Evolutionary conservation across 1,140 invertebrate genomes (phyloP).

Genomic region (Brachionus koreanus): DNA sequence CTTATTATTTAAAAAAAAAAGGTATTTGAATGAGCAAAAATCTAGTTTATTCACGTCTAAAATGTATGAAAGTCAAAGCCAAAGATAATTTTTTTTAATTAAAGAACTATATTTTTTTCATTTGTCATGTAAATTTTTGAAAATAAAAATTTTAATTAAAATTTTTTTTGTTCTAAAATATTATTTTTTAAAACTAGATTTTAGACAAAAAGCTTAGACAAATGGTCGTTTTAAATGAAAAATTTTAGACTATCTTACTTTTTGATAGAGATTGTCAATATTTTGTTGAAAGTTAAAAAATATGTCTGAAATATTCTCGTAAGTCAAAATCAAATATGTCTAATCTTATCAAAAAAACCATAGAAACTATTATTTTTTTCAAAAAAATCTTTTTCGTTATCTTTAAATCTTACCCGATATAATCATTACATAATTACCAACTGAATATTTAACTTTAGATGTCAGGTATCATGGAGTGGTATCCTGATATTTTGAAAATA

Average conservation of each 20-base stretch:
- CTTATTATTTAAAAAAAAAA: neutral
- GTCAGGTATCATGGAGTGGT: neutral
- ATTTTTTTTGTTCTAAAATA: neutral
- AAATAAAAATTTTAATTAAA: conserved; percentile 26
- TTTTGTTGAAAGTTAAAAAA: neutral
- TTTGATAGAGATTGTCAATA: neutral
- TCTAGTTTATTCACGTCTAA: conserved; percentile 32
- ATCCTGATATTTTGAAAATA: neutral
- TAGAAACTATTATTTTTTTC: neutral
- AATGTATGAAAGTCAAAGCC: neutral
- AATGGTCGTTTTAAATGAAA: neutral
- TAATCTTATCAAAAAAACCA: neutral
- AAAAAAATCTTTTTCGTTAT: neutral
- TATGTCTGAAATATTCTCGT: neutral
- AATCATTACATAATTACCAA: neutral
- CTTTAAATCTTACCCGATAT: neutral
- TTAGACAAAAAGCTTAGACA: neutral
- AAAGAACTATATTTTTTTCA: neutral
- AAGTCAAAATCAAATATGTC: neutral
- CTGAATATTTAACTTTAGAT: neutral
- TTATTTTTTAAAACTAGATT: neutral
- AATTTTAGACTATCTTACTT: neutral
- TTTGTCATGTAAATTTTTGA: neutral
- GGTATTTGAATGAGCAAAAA: conserved; percentile 38
- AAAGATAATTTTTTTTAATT: conserved; percentile 9